Evolutionary conservation across 2,797 vertebrate species (phyloP), one percentile per base, ranked within the genome.

Genomic region (Sebastes oblongus): DNA sequence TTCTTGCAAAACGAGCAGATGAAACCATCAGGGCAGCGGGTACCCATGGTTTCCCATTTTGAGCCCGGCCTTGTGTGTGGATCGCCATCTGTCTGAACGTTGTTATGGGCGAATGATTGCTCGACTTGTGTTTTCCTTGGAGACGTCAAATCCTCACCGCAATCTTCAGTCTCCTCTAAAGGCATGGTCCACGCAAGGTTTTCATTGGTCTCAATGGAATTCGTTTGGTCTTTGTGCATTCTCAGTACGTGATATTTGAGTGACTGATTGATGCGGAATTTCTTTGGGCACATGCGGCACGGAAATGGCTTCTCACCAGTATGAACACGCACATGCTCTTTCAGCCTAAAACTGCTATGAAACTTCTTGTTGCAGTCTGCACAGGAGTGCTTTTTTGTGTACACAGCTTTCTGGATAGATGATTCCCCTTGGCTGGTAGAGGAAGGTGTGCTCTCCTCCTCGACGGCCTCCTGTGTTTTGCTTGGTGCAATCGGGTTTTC

Each of bases 121-220:
- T 13, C 3, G 27, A 59, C 18, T 36, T 16, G 6, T 1, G 8
- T 22, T 72, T 77, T 62, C 5, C 7, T 56, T 0, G 20, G 6
- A 16, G 27, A 58, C 64, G 10, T 72, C 4, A 18, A 13, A 67
- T 55, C 14, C 20, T 59, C 68, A 52, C 0, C 14, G 9, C 14
- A 20, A 2, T 78, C 81, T 2, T 85, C 79, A 0, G 5, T 46
- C 2, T 76, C 72, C 11, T 91, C 89, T 13, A 88, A 54, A 20
- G 90, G 88, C 42, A 46, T n/a, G 16, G 82, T 88, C 90, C 88
- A 88, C 1, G 39, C 42, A 18, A 80, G 13, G 12, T 85, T 72
- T 46, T n/a, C 5, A 2, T 73, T 86, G 5, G 10, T 16, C 22
- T 64, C 42, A 0, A 0, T 10, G 16, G n/a, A 12, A 2, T 58